Conservation (phyloP, 2,113 vertebrate genomes). For the Nerophis ophidion region DNA sequence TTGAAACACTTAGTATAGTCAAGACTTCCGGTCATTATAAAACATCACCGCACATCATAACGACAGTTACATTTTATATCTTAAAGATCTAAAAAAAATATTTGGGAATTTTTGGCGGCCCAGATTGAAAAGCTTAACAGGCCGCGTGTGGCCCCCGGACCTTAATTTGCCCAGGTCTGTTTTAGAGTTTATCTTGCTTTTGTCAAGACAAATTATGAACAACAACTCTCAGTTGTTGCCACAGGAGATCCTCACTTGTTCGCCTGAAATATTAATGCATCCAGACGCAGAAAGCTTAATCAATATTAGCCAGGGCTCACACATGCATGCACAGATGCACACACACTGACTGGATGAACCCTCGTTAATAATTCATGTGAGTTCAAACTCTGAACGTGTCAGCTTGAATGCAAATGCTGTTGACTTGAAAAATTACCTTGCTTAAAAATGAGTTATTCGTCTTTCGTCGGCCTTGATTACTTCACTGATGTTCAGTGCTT, state of each 20-base stretch:
- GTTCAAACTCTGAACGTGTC: slow-evolving; percentile 40
- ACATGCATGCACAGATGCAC: slow-evolving; percentile 2
- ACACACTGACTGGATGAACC: slow-evolving; percentile 16
- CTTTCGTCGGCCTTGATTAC: neutral
- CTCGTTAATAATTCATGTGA: slow-evolving; percentile 64
- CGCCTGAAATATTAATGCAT: slow-evolving; percentile 67
- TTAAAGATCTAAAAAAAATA: too few relatives aligned
- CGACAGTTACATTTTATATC: too few relatives aligned
- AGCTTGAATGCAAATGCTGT: slow-evolving; percentile 46
- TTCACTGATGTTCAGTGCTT: slow-evolving; percentile 1
- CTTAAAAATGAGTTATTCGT: slow-evolving; percentile 27
- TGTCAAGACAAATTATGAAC: slow-evolving; percentile 37
- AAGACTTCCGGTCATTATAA: too few relatives aligned
- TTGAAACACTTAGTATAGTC: too few relatives aligned
- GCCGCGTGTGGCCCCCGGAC: too few relatives aligned
- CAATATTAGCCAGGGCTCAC: slow-evolving; percentile 57
- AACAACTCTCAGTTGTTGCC: slow-evolving; percentile 40
- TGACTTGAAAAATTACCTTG: slow-evolving; percentile 23
- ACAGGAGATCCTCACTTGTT: slow-evolving; percentile 55
- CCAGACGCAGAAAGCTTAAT: slow-evolving; percentile 50
- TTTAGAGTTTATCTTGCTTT: slow-evolving; percentile 18
- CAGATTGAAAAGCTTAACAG: too few relatives aligned
- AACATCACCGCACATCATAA: too few relatives aligned
- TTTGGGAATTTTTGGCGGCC: too few relatives aligned
- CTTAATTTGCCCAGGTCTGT: too few relatives aligned